Evolutionary conservation across 2,113 vertebrate species (phyloP).

Genomic region (mouse (Mus musculus)): GRCm39 chr7:106807501-106808000

Average conservation of each 20-base stretch:
- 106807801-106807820: not conserved
- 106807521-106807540: not conserved
- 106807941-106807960: not conserved
- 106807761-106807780: not conserved
- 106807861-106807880: not conserved
- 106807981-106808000: not conserved
- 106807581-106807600: not conserved
- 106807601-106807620: not conserved
- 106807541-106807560: not conserved
- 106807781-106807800: not conserved
- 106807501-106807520: not conserved
- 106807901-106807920: constrained; percentile 14
- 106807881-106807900: not conserved
- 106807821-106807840: not conserved
- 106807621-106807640: not conserved
- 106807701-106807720: not conserved
- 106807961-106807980: not conserved
- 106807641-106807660: not conserved
- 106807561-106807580: not conserved
- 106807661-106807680: not conserved
- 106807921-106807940: not conserved
- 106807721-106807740: not conserved
- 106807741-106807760: not conserved
- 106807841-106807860: not conserved
- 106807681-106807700: not conserved